These are phyloP conservation scores for Callaeas wilsoni DNA, from an alignment of 2,113 vertebrate genomes.

Conservation along the genomic window DNA sequence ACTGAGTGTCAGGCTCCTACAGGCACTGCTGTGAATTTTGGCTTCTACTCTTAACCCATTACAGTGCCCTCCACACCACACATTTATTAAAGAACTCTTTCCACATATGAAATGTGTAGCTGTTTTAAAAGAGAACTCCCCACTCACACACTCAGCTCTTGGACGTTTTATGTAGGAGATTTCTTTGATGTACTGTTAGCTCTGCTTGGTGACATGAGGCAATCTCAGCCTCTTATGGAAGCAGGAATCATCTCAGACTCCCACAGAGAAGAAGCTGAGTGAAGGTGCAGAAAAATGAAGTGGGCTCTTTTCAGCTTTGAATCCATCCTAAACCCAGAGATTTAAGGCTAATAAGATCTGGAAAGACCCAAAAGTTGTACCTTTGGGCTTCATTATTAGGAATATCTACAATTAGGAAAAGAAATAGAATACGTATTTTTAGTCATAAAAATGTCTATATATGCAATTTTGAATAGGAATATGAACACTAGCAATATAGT, in stretches of 20 bases:
- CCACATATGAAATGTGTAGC: not conserved
- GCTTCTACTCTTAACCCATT: not conserved
- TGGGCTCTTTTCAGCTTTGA: not conserved
- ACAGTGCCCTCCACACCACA: not conserved
- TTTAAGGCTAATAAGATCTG: not conserved
- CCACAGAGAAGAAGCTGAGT: not conserved
- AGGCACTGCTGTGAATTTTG: not conserved
- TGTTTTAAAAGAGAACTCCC: not conserved
- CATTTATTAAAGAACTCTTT: not conserved
- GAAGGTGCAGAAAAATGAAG: not conserved
- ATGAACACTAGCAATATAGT: not conserved
- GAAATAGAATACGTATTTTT: not conserved
- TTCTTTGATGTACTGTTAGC: not conserved
- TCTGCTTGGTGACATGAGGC: not conserved
- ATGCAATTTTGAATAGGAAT: not conserved
- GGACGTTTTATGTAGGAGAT: not conserved
- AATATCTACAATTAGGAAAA: not conserved
- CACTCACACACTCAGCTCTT: not conserved
- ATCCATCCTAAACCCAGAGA: not conserved
- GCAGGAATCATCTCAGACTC: not conserved
- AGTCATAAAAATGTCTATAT: not conserved
- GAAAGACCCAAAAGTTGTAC: not conserved
- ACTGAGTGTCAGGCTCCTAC: not conserved
- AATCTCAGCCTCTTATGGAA: not conserved
- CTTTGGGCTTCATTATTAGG: not conserved